Conservation (phyloP, 2,888 invertebrate species). For the Hydropsyche betteni region DNA sequence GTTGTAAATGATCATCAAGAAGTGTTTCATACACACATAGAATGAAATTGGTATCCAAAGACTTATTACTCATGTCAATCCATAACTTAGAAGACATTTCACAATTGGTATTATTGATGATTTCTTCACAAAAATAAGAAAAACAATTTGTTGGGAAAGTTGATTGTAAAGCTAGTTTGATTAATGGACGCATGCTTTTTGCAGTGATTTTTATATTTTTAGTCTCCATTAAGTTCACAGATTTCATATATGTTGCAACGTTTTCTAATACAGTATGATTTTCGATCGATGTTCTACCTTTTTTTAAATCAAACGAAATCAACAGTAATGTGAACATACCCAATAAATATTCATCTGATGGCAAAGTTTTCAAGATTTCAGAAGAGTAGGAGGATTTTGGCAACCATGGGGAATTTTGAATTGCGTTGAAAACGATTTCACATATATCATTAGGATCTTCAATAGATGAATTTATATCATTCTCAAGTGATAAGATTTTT, state of each 20-base stretch:
- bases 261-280: background rate
- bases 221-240: background rate
- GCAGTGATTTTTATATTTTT: conserved; percentile 55
- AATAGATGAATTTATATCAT: conserved; percentile 45
- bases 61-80: conserved; percentile 60
- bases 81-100: conserved; percentile 59
- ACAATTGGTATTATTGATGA: conserved; percentile 61
- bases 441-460: conserved; percentile 55
- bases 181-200: conserved; percentile 57
- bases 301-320: conserved; percentile 60
- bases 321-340: conserved; percentile 61
- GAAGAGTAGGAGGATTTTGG: conserved; percentile 34
- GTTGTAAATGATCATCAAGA: conserved; percentile 62
- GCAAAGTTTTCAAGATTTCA: conserved; percentile 55
- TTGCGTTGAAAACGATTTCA: conserved; percentile 57
- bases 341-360: conserved; percentile 51
- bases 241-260: background rate
- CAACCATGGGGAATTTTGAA: conserved; percentile 56
- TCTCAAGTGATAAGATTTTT: conserved; percentile 56
- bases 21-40: conserved; percentile 63
- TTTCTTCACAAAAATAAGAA: conserved; percentile 64
- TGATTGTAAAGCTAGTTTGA: conserved; percentile 59
- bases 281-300: conserved; percentile 51
- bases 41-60: conserved; percentile 59
- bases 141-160: conserved; percentile 68